Evolutionary conservation across 1,140 invertebrate genomes (phyloP).

Genomic region (Macrocentrus cingulum): DNA sequence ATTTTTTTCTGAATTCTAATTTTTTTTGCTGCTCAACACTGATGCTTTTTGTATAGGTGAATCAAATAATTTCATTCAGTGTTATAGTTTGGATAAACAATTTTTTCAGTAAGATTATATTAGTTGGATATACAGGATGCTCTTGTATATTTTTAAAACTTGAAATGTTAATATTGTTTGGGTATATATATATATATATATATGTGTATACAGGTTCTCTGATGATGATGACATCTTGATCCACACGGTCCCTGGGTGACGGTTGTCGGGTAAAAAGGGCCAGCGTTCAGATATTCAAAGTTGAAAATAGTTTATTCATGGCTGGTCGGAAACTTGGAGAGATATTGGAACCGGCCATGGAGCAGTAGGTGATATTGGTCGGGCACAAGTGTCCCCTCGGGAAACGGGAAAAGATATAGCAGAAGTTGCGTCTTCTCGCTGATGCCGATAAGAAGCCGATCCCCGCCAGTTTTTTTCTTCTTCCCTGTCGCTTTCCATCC

Average conservation of each 20-base stretch:
- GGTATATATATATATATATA: no score
- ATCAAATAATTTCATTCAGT: no score
- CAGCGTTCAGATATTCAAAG: constrained; percentile 57
- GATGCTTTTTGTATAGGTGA: no score
- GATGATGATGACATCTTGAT: neutral
- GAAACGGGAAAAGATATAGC: constrained; percentile 49
- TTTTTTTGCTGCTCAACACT: no score
- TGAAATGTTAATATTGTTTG: no score
- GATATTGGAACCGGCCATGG: constrained; percentile 57
- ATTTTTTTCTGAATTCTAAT: no score
- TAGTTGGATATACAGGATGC: no score
- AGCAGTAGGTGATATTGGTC: constrained; percentile 51
- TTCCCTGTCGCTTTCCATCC: constrained; percentile 30
- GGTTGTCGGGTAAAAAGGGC: constrained; percentile 17
- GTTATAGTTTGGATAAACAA: no score
- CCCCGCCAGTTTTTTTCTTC: constrained; percentile 34
- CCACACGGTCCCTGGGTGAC: no score
- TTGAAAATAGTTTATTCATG: constrained; percentile 61
- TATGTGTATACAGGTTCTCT: no score
- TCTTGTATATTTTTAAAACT: no score
- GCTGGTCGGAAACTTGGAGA: constrained; percentile 55
- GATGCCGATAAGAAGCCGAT: constrained; percentile 53
- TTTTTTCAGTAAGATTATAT: no score
- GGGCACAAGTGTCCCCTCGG: constrained; percentile 59
- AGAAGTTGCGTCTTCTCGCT: constrained; percentile 37